A percentile compares a stretch with the other conserved stretches of the same genome.
These are phyloP conservation scores for Piscicola geometra DNA, from an alignment of 2,888 invertebrate genomes.

Conservation along the genomic window DNA sequence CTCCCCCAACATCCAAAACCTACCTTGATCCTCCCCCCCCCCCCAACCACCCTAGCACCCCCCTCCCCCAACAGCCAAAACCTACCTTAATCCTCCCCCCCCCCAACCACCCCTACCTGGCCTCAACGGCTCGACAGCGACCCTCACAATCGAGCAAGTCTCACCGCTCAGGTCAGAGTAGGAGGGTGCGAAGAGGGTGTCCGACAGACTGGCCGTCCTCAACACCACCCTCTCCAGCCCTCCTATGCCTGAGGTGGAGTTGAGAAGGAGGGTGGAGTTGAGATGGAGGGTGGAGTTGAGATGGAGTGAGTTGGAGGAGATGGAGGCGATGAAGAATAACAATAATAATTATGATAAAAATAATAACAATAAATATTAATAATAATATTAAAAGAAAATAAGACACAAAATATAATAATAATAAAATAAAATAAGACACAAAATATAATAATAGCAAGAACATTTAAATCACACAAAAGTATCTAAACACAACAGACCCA, in stretches of 20 bases:
- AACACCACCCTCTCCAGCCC: constrained; percentile 77
- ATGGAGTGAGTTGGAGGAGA: no score
- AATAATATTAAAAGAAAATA: background rate
- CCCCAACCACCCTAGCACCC: background rate
- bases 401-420: background rate
- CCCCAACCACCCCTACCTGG: constrained; percentile 44
- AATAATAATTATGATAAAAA: constrained; percentile 29
- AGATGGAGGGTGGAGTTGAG: no score
- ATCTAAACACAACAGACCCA: constrained; percentile 60
- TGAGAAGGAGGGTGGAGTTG: background rate
- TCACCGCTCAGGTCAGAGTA: constrained; percentile 69
- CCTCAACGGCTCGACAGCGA: constrained; percentile 76
- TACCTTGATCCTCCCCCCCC: no score
- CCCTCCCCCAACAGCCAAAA: no score
- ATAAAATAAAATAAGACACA: no score
- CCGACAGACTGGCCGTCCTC: constrained; percentile 83
- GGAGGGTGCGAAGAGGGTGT: constrained; percentile 74
- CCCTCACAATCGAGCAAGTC: constrained; percentile 80
- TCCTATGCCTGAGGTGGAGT: constrained; percentile 63
- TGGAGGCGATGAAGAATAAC: no score
- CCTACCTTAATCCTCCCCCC: no score
- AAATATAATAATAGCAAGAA: no score
- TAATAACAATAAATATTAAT: constrained; percentile 12
- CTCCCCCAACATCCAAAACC: no score
- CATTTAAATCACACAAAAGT: background rate